Evolutionary conservation across 1,140 invertebrate genomes (phyloP), one percentile per base, ranked within the genome.

Genomic region (Cyphomyrmex costatus): DNA sequence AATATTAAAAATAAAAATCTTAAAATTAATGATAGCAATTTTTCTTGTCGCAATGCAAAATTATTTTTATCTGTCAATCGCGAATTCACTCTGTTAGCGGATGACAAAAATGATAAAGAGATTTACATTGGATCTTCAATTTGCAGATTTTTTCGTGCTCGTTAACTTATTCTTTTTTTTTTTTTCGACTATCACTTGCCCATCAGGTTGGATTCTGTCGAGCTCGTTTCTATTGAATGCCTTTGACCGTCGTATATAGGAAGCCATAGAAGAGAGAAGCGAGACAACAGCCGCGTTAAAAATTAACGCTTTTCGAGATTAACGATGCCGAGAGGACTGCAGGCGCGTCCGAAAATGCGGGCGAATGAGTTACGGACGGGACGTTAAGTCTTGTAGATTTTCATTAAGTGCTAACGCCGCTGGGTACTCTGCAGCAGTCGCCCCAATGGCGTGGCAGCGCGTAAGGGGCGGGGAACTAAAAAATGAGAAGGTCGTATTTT

Each of bases 331-430:
- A 21, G 36, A 5, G 46, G n/a, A 14, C 65, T 82, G 33, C 36
- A 33, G 78, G 49, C 73, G 42, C 63, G 70, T 68, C 36, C 71
- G 79, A 84, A 85, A 85, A 66, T 71, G 66, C 56, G 70, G 70
- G 49, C 21, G 56, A 60, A 88, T 88, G 83, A 86, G 71, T 70
- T 88, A 88, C 60, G 68, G 53, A 73, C 51, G 46, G 58, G 85
- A 63, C 70, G 85, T 89, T 89, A 78, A 91, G 86, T 76, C 61
- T 73, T 84, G 87, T 90, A 88, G 77, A 88, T 90, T 88, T 90
- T 87, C 87, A 88, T 91, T 91, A 90, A 88, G 78, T 73, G 78
- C 77, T 68, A 86, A 90, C 85, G 79, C 88, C 73, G 56, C 27
- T 61, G 83, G 65, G 36, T 56, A 70, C 76, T 36, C 84, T 46